Conservation (phyloP, 1,140 invertebrate genomes). For the Drosophila kepulauana region DNA sequence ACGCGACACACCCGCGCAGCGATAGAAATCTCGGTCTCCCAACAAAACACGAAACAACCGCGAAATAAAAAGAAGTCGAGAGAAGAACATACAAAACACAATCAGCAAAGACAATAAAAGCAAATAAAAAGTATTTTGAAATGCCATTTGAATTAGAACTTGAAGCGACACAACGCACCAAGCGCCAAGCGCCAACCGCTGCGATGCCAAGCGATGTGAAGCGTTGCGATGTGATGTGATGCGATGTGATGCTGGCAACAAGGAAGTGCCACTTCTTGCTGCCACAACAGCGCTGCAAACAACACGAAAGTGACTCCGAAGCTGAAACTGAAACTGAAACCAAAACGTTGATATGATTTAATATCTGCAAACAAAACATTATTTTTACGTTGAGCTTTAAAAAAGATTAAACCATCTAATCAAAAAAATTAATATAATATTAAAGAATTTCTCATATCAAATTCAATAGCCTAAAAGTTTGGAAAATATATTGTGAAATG, state of each 20-base stretch:
- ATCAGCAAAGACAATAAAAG: constrained; percentile 66
- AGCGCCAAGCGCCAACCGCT: background rate
- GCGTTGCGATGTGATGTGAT: background rate
- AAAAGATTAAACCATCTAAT: no score
- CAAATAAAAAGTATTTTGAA: constrained; percentile 76
- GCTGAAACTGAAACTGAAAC: background rate
- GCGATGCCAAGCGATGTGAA: background rate
- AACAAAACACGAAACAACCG: background rate
- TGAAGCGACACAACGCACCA: constrained; percentile 17
- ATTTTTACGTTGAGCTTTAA: no score
- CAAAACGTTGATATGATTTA: no score
- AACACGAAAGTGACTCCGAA: no score
- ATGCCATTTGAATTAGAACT: constrained; percentile 72
- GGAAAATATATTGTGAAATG: no score
- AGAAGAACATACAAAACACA: constrained; percentile 37
- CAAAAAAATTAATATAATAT: no score
- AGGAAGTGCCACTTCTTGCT: background rate
- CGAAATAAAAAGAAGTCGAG: constrained; percentile 2
- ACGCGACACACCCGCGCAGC: constrained; percentile 41
- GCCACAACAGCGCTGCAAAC: constrained; percentile 3
- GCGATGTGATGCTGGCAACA: background rate
- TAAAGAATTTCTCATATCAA: no score
- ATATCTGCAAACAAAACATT: no score
- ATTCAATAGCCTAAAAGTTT: no score
- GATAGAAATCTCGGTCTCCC: constrained; percentile 63